phyloP scores from a whole-genome alignment of 35 echinoderm and acorn worm species.

The Apostichopus parvimensis region DNA sequence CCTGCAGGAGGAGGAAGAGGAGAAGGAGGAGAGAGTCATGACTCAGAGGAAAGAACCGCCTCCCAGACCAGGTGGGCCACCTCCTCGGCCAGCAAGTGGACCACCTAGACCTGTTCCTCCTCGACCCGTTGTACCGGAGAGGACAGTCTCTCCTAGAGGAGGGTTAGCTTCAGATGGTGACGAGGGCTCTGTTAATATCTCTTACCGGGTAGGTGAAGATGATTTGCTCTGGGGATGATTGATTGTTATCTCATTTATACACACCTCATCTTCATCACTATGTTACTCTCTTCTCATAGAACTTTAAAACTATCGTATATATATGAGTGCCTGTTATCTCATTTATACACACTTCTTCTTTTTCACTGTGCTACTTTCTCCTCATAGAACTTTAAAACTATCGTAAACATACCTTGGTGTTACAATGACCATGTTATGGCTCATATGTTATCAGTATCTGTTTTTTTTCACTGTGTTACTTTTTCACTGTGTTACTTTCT shows the following conservation, averaged over 20 bases:
- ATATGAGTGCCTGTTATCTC: not conserved
- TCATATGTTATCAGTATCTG: no score
- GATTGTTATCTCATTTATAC: not conserved
- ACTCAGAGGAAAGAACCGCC: constrained; percentile 42
- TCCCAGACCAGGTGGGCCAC: constrained; percentile 54
- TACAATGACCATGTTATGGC: no score
- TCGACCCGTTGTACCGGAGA: constrained; percentile 29
- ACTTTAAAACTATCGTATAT: not conserved
- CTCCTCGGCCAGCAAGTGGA: constrained; percentile 40
- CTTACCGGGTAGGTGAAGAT: constrained; percentile 34
- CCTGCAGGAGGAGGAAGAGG: not conserved
- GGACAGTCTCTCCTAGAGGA: not conserved
- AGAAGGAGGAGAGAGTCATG: not conserved
- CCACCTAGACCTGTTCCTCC: constrained; percentile 57
- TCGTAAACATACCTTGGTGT: not conserved
- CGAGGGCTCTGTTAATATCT: not conserved
- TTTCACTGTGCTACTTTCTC: no score
- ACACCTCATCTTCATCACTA: not conserved
- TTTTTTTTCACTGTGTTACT: not conserved
- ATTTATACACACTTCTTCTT: not conserved
- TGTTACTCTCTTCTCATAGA: not conserved
- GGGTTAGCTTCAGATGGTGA: not conserved
- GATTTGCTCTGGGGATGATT: constrained; percentile 25
- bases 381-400: no score
- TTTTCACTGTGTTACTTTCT: no score